Conservation (phyloP, 1,140 invertebrate genomes). For the Cotesia glomerata region DNA sequence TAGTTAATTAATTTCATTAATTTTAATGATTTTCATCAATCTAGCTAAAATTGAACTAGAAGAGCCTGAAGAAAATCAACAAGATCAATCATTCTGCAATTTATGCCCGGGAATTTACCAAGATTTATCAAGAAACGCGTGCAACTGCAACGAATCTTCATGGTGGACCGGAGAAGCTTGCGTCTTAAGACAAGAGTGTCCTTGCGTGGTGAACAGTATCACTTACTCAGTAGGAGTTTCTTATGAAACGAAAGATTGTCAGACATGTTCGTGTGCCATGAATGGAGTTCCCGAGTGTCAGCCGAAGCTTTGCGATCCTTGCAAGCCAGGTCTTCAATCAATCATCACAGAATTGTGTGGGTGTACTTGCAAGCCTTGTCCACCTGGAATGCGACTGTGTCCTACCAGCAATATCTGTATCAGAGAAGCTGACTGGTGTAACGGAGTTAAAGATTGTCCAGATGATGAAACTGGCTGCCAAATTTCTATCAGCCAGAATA, state of each 20-base stretch:
- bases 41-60: not conserved
- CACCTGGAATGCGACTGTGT: slow-evolving; percentile 70
- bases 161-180: slow-evolving; percentile 79
- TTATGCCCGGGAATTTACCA: slow-evolving; percentile 54
- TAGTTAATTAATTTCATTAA: too few species aligned
- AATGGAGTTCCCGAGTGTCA: slow-evolving; percentile 73
- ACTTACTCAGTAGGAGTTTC: slow-evolving; percentile 72
- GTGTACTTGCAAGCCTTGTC: slow-evolving; percentile 79
- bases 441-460: slow-evolving; percentile 81
- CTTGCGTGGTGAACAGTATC: slow-evolving; percentile 75
- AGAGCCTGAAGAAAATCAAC: not conserved
- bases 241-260: slow-evolving; percentile 74
- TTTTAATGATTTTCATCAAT: not conserved
- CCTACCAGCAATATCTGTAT: slow-evolving; percentile 79
- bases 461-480: slow-evolving; percentile 81
- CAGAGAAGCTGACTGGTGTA: slow-evolving; percentile 75
- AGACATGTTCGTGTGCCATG: slow-evolving; percentile 78
- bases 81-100: slow-evolving; percentile 38
- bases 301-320: slow-evolving; percentile 72
- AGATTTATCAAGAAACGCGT: slow-evolving; percentile 56
- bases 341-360: slow-evolving; percentile 68
- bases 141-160: slow-evolving; percentile 57
- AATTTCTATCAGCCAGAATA: slow-evolving; percentile 40
- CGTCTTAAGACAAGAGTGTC: slow-evolving; percentile 72
- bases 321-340: slow-evolving; percentile 65